Evolutionary conservation across 2,888 invertebrate species (phyloP), one percentile per base, ranked within the genome.

Genomic region (Spodoptera picta): DNA sequence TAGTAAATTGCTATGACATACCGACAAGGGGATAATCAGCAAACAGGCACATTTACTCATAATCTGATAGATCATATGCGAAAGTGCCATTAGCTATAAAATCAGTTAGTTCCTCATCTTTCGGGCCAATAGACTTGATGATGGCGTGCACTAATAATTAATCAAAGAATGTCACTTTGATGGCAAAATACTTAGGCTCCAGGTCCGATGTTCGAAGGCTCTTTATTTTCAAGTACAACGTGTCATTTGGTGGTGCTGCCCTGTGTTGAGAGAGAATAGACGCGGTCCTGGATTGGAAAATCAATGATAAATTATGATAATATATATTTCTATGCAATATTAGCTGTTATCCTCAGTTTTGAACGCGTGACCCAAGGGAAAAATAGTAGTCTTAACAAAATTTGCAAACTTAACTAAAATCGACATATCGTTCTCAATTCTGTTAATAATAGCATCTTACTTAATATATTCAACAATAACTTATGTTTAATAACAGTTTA

Each of bases 41-140:
- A 67, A 90, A 90, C 0, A 84, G 60, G 68, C 88, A 86, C 91
- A 94, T 92, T 83, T 88, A 91, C 58, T 90, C 89, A 65, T 92
- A 92, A 80, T 93, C 90, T 0, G 92, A 89, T 0, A 94, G 93
- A 69, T 93, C 91, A 60, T 89, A 94, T 19, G 63, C 70, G 86
- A 94, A 86, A 0, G 65, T 65, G 6, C 93, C 94, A 12, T 46
- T 61, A 2, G 84, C 85, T 24, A 87, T 51, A 0, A 73, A 63
- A 12, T 52, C 73, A 1, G 78, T 66, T n/a, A 62, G 75, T 0
- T 69, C 60, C 2, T 42, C 31, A 14, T 83, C 81, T 51, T 79
- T 88, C 3, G 77, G 62, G 23, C 79, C 79, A 1, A 84, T 75
- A 2, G 92, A 83, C 43, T 73, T 84, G 9, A 94, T 80, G 11